Conservation (phyloP, 2,113 vertebrate genomes). For the Tangachromis dhanisi region DNA sequence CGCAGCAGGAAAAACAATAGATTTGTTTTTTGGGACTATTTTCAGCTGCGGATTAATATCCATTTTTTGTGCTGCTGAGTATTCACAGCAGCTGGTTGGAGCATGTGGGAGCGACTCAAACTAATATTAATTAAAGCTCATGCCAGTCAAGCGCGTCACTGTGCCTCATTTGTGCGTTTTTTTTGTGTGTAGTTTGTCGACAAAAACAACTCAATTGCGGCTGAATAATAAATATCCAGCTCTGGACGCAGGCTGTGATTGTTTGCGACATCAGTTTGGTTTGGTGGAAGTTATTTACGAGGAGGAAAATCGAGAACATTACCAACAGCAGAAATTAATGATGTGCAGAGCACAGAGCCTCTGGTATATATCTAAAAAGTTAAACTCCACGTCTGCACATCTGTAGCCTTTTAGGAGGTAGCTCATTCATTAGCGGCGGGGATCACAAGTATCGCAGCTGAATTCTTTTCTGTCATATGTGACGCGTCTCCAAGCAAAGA, state of each 20-base stretch:
- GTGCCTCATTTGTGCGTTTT: neutral
- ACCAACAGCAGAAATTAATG: neutral
- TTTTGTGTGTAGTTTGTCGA: neutral
- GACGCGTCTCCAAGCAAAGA: slow-evolving; percentile 27
- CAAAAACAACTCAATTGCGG: neutral
- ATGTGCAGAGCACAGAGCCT: neutral
- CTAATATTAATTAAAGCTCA: neutral
- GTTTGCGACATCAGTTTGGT: neutral
- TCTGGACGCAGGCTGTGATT: neutral
- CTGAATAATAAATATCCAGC: neutral
- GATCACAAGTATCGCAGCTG: slow-evolving; percentile 16
- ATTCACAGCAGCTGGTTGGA: neutral
- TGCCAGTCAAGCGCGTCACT: neutral
- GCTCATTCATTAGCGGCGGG: slow-evolving; percentile 31
- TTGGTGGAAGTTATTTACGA: neutral
- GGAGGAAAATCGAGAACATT: neutral
- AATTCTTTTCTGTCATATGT: slow-evolving; percentile 20
- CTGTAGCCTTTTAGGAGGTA: neutral
- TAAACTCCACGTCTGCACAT: neutral
- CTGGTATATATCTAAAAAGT: neutral
- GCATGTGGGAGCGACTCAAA: neutral
- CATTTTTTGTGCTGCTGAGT: neutral
- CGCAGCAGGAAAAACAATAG: neutral
- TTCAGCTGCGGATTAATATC: neutral
- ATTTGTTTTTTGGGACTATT: neutral